Base-by-base conservation (phyloP, 2,888 invertebrate species). In the Chymomyza amoena region DNA sequence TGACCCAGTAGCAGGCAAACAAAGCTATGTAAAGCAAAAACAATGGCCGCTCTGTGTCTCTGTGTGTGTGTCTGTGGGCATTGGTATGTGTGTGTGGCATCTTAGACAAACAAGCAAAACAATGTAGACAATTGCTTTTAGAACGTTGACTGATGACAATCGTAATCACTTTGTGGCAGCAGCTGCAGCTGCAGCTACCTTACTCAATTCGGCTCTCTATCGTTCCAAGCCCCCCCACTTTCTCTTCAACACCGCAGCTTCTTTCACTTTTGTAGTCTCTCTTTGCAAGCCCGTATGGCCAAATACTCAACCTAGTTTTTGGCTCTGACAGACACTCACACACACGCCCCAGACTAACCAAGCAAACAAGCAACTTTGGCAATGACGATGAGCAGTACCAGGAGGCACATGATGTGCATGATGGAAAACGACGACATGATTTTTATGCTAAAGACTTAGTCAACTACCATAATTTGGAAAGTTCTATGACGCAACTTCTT, bases 41-140 rank as follows among this genome's bases (percentile, higher is more conserved):
- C 83, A 84, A 87, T 82, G 72, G 68, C 59, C 56, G 45, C 62
- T 66, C 62, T 18, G 28, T 57, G 54, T 56, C 60, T 66, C 61
- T 63, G 52, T 65, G 68, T 70, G 59, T 69, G 71, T 51, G 28
- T 66, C 61, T 20, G 39, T 32, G 56, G 10, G 18, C 13, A 61
- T 64, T 64, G 59, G 39, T 36, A 57, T 65, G 32, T 32, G 9
- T 32, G 57, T 67, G 74, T 77, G 61, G 80, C 83, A 84, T 87
- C 83, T 83, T 87, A 77, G 76, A 72, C 86, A 84, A 87, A 88
- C 88, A 84, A 78, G 75, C 71, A 88, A 86, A 84, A 84, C 88
- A 84, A 86, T 84, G 88, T 84, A 84, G 84, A 87, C 84, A 84
- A 84, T 84, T 84, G 88, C 84, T 84, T 84, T 86, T 86, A 84